phyloP scores from a whole-genome alignment of 1,140 invertebrate species.

The Carposina sasakii region DNA sequence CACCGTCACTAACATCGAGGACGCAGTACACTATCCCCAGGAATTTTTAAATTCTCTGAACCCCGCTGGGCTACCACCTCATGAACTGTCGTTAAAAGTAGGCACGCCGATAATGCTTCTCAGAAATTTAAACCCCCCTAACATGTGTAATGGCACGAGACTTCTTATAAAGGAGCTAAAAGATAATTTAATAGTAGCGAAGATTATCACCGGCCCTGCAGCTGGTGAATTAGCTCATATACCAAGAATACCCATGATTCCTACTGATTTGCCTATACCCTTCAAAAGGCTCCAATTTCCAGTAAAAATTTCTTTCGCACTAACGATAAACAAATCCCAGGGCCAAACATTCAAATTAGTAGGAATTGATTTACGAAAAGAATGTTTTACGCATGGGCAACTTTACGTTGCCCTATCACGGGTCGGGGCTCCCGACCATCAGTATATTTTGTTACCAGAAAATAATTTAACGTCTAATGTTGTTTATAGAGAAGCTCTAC shows the following conservation, averaged over 20 bases:
- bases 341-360: conserved; percentile 18
- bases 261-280: conserved; percentile 28
- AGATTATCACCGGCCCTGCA: conserved; percentile 31
- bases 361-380: conserved; percentile 17
- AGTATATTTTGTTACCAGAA: too few species aligned
- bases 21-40: conserved; percentile 25
- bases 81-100: conserved; percentile 44
- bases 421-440: too few species aligned
- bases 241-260: conserved; percentile 40
- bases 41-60: conserved; percentile 36
- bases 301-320: conserved; percentile 18
- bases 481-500: too few species aligned
- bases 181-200: conserved; percentile 47
- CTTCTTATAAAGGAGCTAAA: conserved; percentile 38
- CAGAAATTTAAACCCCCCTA: conserved; percentile 46
- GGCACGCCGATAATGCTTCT: conserved; percentile 53
- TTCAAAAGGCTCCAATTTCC: conserved; percentile 27
- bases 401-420: too few species aligned
- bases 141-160: conserved; percentile 51
- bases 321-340: conserved; percentile 25
- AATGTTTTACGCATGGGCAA: conserved; percentile 26
- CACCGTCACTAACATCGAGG: conserved; percentile 26
- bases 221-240: conserved; percentile 31
- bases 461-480: too few species aligned
- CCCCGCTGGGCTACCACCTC: too few species aligned